phyloP scores from a whole-genome alignment of 1,140 invertebrate genomes.

The Thaumatotibia leucotreta region DNA sequence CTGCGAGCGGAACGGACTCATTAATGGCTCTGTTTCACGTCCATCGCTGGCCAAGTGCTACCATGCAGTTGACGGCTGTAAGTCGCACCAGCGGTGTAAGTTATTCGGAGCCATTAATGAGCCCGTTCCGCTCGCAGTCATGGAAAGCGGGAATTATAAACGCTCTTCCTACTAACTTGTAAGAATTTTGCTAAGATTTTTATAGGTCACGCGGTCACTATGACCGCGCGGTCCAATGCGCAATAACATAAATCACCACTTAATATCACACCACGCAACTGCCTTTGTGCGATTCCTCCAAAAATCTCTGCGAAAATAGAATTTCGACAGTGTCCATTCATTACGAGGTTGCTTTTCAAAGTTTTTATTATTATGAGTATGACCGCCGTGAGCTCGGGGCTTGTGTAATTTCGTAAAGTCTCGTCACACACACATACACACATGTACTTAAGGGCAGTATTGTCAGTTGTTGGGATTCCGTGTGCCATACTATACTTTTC shows the following conservation, averaged over 20 bases:
- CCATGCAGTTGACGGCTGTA: too few relatives aligned
- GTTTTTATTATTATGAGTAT: slow-evolving; percentile 19
- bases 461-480: background rate
- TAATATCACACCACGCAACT: background rate
- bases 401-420: slow-evolving; percentile 20
- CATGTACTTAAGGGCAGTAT: slow-evolving; percentile 22
- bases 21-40: too few relatives aligned
- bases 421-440: slow-evolving; percentile 17
- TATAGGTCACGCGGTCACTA: background rate
- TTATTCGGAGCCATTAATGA: too few relatives aligned
- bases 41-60: too few relatives aligned
- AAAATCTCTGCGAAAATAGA: background rate
- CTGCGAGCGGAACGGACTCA: too few relatives aligned
- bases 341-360: slow-evolving; percentile 9
- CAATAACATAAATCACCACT: background rate
- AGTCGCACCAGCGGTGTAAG: too few relatives aligned
- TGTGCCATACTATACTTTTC: background rate
- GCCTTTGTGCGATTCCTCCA: background rate
- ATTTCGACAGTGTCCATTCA: background rate
- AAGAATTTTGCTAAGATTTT: background rate
- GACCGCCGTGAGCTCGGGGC: background rate
- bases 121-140: too few relatives aligned
- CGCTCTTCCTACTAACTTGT: too few relatives aligned
- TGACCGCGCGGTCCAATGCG: background rate
- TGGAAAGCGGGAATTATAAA: too few relatives aligned